Percentiles rank a stretch among this genome's conserved stretches.
Evolutionary conservation across 2,888 invertebrate genomes (phyloP).

Genomic region (Ptychoptera contaminata): DNA sequence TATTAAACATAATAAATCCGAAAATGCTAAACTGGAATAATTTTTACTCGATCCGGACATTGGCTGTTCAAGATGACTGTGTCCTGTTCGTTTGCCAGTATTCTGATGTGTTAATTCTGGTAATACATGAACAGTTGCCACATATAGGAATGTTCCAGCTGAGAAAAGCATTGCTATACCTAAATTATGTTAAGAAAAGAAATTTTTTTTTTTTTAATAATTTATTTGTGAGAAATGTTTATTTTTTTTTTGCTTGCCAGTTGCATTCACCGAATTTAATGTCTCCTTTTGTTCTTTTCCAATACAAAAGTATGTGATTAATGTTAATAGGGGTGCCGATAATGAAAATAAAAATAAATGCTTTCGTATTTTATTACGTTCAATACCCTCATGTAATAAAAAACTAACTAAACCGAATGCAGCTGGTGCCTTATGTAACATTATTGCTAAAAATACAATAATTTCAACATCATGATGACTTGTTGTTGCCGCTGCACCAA

Average conservation of each 20-base stretch:
- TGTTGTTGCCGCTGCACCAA: conserved; percentile 96
- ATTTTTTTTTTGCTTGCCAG: no score
- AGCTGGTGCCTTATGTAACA: conserved; percentile 98
- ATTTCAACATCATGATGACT: conserved; percentile 92
- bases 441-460: conserved; percentile 95
- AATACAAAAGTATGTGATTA: conserved; percentile 86
- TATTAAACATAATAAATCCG: conserved; percentile 70
- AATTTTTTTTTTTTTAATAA: no score
- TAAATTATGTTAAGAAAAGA: conserved; percentile 13
- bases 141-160: conserved; percentile 96
- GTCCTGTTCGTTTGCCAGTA: conserved; percentile 24
- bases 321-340: conserved; percentile 77
- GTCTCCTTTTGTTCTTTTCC: conserved; percentile 88
- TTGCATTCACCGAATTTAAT: conserved; percentile 75
- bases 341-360: conserved; percentile 86
- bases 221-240: no score
- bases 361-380: conserved; percentile 64
- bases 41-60: conserved; percentile 16
- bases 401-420: conserved; percentile 98
- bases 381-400: conserved; percentile 85
- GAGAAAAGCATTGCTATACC: conserved; percentile 94
- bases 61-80: conserved; percentile 19
- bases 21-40: conserved; percentile 44
- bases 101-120: conserved; percentile 70
- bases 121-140: conserved; percentile 95